Base-by-base conservation (phyloP, 2,888 invertebrate genomes). In the Agriopis marginaria region DNA sequence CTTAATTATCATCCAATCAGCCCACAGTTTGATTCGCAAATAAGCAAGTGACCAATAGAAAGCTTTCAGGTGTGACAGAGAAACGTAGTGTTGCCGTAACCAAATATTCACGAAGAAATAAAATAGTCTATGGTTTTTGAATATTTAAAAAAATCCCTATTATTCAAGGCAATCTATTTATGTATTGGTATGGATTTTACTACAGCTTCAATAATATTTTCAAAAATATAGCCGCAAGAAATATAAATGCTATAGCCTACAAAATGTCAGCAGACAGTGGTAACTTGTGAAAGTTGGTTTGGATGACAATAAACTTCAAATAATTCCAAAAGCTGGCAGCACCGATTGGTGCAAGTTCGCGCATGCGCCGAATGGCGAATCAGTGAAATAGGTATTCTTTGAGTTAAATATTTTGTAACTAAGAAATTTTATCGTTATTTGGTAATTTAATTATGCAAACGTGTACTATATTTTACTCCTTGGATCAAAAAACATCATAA, bases 281-380 rank as follows among this genome's bases (percentile, higher is more conserved):
- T 32, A 32, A 47, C 47, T 47, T n/a, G 47, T 47, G 47, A 47
- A 47, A 47, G 47, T n/a, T 47, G n/a, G 47, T 17, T 39, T 42
- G 14, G 40, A 40, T 59, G 60, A 63, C 50, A 56, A 45, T 32
- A 32, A 40, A 64, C 40, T 63, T 67, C 56, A 51, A 7, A 40
- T 55, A 7, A 50, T 4, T 63, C 74, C 77, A 66, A 71, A 65
- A 58, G 59, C 73, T 88, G 82, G 83, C 85, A 92, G 90, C 91
- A 91, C 87, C 74, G 69, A 75, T 74, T 84, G 86, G 84, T 87
- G 87, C 92, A 92, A 93, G 93, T 94, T 94, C 92, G 94, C 93
- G 93, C 93, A 94, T 94, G 93, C 93, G 93, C 93, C 93, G 93
- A 93, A 94, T 94, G 93, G 93, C 93, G 93, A 94, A 91, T 91